Evolutionary conservation across 2,888 invertebrate species (phyloP), one percentile per base, ranked within the genome.

Genomic region (Luperina testacea): DNA sequence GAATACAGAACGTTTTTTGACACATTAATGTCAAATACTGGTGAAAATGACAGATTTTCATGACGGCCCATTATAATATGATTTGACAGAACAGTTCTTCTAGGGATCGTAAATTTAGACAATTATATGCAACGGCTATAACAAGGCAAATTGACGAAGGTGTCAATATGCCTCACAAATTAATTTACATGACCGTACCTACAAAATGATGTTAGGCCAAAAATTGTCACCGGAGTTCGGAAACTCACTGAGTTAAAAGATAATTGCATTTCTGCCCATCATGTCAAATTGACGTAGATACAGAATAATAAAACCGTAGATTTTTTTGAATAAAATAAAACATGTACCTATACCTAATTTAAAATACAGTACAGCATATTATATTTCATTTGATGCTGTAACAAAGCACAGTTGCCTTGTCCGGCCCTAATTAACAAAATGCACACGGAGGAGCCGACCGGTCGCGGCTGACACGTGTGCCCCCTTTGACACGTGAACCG

Each of bases 401-500:
- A n/a, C 32, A 67, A 11, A 32, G 72, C 20, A n/a, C 42, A 17
- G 17, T 57, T 8, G 65, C 27, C 17, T n/a, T 32, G 15, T 24
- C 20, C 51, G 38, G 61, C 15, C 4, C 38, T 42, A 72, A 68
- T 69, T 20, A 15, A 42, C 48, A 48, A 59, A 48, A 59, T n/a
- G 71, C 42, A 15, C 59, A 69, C 32, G 27, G 51, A 53, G 13
- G 13, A 15, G 17, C 0, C 11, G 59, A 2, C n/a, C 32, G 0
- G 32, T 63, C 61, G 27, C 59, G 51, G 38, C 59, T 45, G 57
- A 67, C 75, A 63, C 63, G 45, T 68, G 0, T 27, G 27, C 15
- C 24, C 67, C 48, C 68, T 86, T 82, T 82, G 86, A 82, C 63
- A 65, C n/a, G 20, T 27, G 68, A 64, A 65, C 68, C 77, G 74